Conservation (phyloP, 2,888 invertebrate species). For the Nipponacmea schrenckii region DNA sequence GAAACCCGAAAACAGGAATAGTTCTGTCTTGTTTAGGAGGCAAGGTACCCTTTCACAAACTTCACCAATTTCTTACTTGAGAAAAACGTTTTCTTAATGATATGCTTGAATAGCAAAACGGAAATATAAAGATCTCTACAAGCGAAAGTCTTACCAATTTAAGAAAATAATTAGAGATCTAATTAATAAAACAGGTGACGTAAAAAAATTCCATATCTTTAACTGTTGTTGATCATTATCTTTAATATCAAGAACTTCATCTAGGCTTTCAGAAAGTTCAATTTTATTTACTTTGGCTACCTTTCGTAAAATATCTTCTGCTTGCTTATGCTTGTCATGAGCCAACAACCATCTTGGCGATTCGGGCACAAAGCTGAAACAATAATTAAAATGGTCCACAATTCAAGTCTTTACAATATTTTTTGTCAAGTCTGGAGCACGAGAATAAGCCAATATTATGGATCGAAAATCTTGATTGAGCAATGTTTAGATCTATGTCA, state of each 20-base stretch:
- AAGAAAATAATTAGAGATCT: slow-evolving; percentile 21
- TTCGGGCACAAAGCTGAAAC: slow-evolving; percentile 36
- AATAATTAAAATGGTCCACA: too few species aligned
- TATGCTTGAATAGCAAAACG: too few species aligned
- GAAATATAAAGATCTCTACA: too few species aligned
- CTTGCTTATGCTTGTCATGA: slow-evolving; percentile 26
- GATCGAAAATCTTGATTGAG: too few species aligned
- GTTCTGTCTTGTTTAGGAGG: too few species aligned
- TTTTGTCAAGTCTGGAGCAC: too few species aligned
- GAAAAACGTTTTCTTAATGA: too few species aligned
- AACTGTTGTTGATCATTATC: slow-evolving; percentile 15
- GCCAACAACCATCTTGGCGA: slow-evolving; percentile 45
- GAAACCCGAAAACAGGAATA: too few species aligned
- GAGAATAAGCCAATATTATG: too few species aligned
- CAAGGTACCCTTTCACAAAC: too few species aligned
- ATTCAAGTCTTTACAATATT: slow-evolving; percentile 12
- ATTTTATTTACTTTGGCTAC: slow-evolving; percentile 37
- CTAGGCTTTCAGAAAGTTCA: neutral
- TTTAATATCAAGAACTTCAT: neutral
- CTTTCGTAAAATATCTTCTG: slow-evolving; percentile 30
- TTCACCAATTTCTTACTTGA: too few species aligned
- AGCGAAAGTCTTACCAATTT: slow-evolving; percentile 23
- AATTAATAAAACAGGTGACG: slow-evolving; percentile 5
- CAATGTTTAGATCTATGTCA: too few species aligned
- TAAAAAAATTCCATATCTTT: slow-evolving; percentile 27